A percentile compares a stretch with the other conserved stretches of the same genome.
These are phyloP conservation scores for Epirrhoe alternata DNA, from an alignment of 2,888 invertebrate genomes.

Conservation along the genomic window DNA sequence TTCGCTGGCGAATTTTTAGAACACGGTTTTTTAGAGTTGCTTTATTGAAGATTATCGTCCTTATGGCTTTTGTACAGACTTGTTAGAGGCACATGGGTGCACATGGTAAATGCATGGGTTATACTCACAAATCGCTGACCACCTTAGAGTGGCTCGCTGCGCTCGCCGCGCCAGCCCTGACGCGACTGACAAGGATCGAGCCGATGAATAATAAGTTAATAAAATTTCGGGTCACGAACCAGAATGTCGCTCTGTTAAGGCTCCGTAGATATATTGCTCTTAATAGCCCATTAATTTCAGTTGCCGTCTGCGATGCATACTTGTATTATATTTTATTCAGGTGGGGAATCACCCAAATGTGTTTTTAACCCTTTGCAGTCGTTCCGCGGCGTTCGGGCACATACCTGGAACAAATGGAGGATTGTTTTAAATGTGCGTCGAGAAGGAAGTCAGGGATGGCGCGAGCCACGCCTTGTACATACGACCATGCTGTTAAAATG, in stretches of 20 bases:
- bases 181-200: slow-evolving; percentile 15
- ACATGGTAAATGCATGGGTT: no score
- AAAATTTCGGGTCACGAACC: slow-evolving; percentile 50
- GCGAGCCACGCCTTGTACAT: background rate
- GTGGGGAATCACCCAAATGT: slow-evolving; percentile 37
- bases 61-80: no score
- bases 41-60: no score
- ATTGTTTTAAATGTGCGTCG: slow-evolving; percentile 26
- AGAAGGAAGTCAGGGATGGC: background rate
- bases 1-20: no score
- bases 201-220: slow-evolving; percentile 43
- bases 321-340: slow-evolving; percentile 40
- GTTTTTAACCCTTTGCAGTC: slow-evolving; percentile 35
- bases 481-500: no score
- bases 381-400: slow-evolving; percentile 21
- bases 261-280: slow-evolving; percentile 37
- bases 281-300: slow-evolving; percentile 49
- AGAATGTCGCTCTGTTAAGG: slow-evolving; percentile 39
- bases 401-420: slow-evolving; percentile 35
- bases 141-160: background rate
- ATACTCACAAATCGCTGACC: no score
- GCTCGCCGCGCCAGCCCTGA: background rate
- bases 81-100: no score
- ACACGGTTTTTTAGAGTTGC: no score
- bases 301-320: slow-evolving; percentile 36